Base-by-base conservation (phyloP, 2,113 vertebrate genomes). In the Alaudala cheleensis region DNA sequence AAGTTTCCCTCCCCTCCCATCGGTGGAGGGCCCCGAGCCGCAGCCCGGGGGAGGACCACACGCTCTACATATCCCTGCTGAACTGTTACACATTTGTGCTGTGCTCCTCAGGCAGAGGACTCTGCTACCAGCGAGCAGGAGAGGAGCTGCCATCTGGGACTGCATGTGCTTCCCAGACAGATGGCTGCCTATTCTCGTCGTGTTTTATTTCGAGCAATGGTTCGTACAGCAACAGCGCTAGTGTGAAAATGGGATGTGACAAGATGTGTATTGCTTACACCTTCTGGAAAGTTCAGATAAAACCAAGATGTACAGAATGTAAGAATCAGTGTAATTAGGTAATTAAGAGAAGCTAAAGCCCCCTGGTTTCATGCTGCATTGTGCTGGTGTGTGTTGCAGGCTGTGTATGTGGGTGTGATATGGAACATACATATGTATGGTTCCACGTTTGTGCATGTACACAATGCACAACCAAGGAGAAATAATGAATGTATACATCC, bases 201-300 rank as follows among this genome's bases (percentile, higher is more conserved):
- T 97, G 96, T 93, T 96, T 97, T 97, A 97, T 97, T 98, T 97
- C 95, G 81, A 97, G 97, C 97, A 93, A 91, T 57, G 86, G 97
- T 96, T 98, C 96, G 86, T 97, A 96, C 95, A 92, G 96, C 97
- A 97, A 93, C 94, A 96, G 96, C 85, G 56, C 93, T 91, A 73
- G 92, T 96, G 96, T 81, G 97, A 97, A 97, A 97, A 97, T 97
- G 97, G 94, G 96, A 98, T 96, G 90, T 97, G 98, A 98, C 34
- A 91, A 96, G 95, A 97, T 95, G 87, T 20, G 88, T 96, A 93
- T 96, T 97, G 94, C 94, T 96, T 95, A 97, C 96, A 97, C 86
- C 84, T 91, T 78, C 95, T 95, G 94, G 92, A 96, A 96, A 97
- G 84, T 96, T 97, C 93, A 95, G 91, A 90, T 93, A 95, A 97